Percentiles rank a stretch among this genome's conserved stretches.
phyloP scores from a whole-genome alignment of 2,797 vertebrate species.

The Calcarius lapponicus region DNA sequence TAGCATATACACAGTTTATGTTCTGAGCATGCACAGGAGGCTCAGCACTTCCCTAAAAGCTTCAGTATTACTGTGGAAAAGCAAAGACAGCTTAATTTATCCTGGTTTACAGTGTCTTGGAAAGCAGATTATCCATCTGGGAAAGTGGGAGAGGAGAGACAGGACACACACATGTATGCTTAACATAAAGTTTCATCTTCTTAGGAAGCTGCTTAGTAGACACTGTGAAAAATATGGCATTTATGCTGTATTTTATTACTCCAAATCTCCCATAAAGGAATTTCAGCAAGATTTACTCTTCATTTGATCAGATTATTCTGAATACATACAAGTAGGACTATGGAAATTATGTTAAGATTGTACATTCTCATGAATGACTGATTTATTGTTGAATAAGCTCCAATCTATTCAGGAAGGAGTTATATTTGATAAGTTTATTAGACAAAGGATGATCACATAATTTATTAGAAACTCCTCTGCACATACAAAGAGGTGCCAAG shows the following conservation, averaged over 20 bases:
- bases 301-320: neutral
- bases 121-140: neutral
- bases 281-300: neutral
- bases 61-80: neutral
- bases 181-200: neutral
- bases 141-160: neutral
- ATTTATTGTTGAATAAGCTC: neutral
- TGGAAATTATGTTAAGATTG: neutral
- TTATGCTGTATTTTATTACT: neutral
- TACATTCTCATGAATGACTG: neutral
- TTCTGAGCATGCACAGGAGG: neutral
- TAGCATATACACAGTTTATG: neutral
- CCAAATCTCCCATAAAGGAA: neutral
- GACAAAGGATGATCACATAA: neutral
- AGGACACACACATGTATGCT: neutral
- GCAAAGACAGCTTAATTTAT: neutral
- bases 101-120: neutral
- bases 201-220: neutral
- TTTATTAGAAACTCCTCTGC: neutral
- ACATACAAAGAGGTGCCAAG: neutral
- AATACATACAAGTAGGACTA: neutral
- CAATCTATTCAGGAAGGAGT: neutral
- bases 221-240: neutral
- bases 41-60: neutral
- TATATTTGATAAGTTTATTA: neutral